Evolutionary conservation across 1,140 invertebrate genomes (phyloP).

Genomic region (Palaemon carinicauda): DNA sequence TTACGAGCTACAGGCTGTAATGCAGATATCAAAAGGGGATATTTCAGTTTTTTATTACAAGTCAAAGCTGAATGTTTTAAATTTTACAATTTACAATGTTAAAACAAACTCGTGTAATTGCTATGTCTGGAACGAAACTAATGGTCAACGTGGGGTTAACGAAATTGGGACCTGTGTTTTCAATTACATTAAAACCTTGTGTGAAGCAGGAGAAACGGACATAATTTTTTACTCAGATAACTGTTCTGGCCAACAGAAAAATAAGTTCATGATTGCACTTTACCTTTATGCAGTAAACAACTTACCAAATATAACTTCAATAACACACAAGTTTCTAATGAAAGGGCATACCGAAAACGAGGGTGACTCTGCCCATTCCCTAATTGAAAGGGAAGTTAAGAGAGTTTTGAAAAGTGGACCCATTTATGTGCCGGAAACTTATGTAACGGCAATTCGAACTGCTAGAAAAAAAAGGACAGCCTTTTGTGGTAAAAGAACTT

Average conservation of each 20-base stretch:
- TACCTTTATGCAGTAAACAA: too few species aligned
- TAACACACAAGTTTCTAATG: conserved; percentile 61
- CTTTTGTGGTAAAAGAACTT: background rate
- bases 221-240: too few species aligned
- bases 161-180: too few species aligned
- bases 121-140: too few species aligned
- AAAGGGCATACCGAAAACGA: conserved; percentile 61
- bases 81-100: conserved; percentile 59
- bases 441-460: background rate
- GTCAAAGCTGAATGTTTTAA: conserved; percentile 59
- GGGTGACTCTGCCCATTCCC: conserved; percentile 60
- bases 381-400: background rate
- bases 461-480: background rate
- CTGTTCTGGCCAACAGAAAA: too few species aligned
- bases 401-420: background rate
- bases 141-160: too few species aligned
- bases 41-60: too few species aligned
- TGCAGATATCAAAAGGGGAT: conserved; percentile 55
- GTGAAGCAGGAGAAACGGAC: too few species aligned
- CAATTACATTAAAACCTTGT: too few species aligned
- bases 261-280: too few species aligned
- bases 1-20: conserved; percentile 59
- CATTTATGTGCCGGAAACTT: too few species aligned
- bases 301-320: too few species aligned
- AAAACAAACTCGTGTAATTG: conserved; percentile 49